These are phyloP conservation scores for Euthynnus affinis DNA, from an alignment of 2,797 vertebrate genomes.

Conservation along the genomic window DNA sequence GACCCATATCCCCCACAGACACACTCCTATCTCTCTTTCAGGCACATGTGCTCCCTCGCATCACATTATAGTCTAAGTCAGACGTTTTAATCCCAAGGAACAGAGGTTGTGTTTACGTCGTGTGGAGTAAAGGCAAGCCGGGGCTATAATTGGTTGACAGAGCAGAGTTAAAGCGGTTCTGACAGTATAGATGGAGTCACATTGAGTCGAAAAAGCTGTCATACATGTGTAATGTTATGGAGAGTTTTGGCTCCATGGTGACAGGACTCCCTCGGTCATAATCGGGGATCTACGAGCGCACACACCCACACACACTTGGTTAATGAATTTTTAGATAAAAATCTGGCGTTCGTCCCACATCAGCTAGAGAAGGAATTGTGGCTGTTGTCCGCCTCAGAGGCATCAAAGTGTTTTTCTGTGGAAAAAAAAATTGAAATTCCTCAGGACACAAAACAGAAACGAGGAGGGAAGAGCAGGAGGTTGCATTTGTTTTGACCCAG, in stretches of 20 bases:
- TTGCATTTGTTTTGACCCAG: neutral
- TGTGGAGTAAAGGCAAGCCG: slow-evolving; percentile 13
- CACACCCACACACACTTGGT: neutral
- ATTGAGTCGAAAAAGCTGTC: neutral
- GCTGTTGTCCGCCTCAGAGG: neutral
- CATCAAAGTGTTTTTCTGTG: neutral
- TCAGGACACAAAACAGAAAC: neutral
- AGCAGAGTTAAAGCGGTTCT: slow-evolving; percentile 6
- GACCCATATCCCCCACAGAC: slow-evolving; percentile 12
- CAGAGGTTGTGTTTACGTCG: slow-evolving; percentile 33
- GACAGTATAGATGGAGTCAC: slow-evolving; percentile 18
- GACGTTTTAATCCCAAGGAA: slow-evolving; percentile 46
- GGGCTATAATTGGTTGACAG: neutral
- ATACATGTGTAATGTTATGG: neutral
- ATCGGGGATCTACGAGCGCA: neutral
- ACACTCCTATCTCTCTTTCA: slow-evolving; percentile 16
- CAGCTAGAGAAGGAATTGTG: neutral
- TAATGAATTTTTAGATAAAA: neutral
- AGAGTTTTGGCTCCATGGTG: neutral
- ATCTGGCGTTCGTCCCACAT: neutral
- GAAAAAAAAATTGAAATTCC: neutral
- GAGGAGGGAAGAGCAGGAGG: neutral
- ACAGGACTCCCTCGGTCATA: neutral
- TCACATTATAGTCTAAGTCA: slow-evolving; percentile 14
- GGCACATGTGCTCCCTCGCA: slow-evolving; percentile 15